Evolutionary conservation across 35 echinoderm and acorn worm genomes (phyloP).

Genomic region (Apostichopus californicus): DNA sequence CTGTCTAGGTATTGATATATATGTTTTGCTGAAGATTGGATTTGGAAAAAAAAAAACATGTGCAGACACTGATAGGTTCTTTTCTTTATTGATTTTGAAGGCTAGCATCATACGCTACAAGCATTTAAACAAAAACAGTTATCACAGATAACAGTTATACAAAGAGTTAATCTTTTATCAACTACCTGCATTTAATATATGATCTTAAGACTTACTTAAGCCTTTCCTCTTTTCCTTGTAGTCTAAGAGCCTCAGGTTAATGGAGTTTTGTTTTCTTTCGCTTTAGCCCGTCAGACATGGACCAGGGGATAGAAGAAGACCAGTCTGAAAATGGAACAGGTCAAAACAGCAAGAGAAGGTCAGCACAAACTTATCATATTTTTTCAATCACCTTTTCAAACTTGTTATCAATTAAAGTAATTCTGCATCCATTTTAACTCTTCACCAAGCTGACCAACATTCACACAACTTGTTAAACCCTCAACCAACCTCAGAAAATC

Average conservation of each 20-base stretch:
- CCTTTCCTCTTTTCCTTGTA: too few species aligned
- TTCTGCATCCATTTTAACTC: too few species aligned
- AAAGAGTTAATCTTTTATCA: background rate
- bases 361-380: background rate
- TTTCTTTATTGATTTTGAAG: background rate
- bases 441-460: background rate
- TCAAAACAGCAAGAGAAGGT: background rate
- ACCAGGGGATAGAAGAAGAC: background rate
- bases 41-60: too few species aligned
- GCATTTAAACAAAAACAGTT: too few species aligned
- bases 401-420: background rate
- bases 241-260: too few species aligned
- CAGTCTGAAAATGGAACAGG: background rate
- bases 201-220: background rate
- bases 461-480: background rate
- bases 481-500: background rate
- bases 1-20: too few species aligned
- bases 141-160: too few species aligned
- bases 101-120: too few species aligned
- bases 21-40: too few species aligned
- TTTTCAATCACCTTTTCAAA: background rate
- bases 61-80: accelerated
- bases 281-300: background rate
- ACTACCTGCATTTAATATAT: background rate
- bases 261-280: background rate